phyloP scores from a whole-genome alignment of 1,140 invertebrate genomes.

The Mamestra configurata region DNA sequence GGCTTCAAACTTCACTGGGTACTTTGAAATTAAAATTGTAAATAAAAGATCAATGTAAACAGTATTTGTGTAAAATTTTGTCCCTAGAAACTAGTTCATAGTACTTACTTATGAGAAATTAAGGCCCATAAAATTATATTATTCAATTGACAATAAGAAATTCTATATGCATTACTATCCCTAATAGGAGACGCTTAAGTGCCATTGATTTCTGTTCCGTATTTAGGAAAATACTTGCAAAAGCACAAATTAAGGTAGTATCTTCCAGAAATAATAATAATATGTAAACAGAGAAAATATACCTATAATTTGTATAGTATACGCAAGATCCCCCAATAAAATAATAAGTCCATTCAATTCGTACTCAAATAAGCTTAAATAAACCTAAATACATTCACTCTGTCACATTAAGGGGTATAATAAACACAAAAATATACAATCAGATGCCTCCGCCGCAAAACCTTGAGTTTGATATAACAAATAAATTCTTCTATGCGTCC shows the following conservation, averaged over 20 bases:
- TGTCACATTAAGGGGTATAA: constrained; percentile 75
- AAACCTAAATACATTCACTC: constrained; percentile 66
- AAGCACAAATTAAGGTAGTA: not conserved
- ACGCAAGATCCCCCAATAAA: constrained; percentile 26
- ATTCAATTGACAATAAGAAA: constrained; percentile 7
- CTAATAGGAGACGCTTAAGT: not conserved
- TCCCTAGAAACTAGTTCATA: no score
- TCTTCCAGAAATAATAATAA: no score
- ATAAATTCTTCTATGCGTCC: constrained; percentile 62
- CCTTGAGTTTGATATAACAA: constrained; percentile 54
- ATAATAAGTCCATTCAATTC: constrained; percentile 29
- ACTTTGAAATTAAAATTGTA: no score
- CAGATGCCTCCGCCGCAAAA: constrained; percentile 42
- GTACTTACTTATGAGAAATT: not conserved
- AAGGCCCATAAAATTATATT: not conserved
- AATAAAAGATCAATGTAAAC: no score
- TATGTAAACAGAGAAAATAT: not conserved
- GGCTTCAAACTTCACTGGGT: no score
- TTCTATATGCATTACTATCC: not conserved
- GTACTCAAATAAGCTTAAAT: constrained; percentile 37
- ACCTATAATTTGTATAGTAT: not conserved
- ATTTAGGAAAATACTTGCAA: not conserved
- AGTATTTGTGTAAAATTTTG: no score
- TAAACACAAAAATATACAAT: constrained; percentile 47
- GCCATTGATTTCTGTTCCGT: not conserved